Percentiles rank a stretch among this genome's conserved stretches.
Evolutionary conservation across 2,797 vertebrate species (phyloP).

Genomic region (Geotrypetes seraphini): DNA sequence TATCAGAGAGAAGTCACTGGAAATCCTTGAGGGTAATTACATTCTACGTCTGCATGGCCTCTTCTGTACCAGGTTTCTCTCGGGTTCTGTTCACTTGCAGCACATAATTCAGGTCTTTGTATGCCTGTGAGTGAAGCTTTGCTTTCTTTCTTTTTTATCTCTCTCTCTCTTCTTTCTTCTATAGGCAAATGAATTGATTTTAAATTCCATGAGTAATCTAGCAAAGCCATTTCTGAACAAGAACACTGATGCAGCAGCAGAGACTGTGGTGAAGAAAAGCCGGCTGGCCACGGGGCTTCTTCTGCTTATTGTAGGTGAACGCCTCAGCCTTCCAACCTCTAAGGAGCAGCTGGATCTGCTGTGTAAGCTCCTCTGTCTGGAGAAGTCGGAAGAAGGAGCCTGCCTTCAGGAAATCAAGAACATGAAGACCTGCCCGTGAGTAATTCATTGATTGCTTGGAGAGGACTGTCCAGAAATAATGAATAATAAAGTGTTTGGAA

Average conservation of each 20-base stretch:
- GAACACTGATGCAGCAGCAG: neutral
- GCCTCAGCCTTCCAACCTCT: rapidly evolving
- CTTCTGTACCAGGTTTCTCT: too few species aligned
- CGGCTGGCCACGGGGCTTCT: constrained; percentile 56
- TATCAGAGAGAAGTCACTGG: too few species aligned
- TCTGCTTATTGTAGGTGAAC: constrained; percentile 12
- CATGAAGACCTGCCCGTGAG: neutral
- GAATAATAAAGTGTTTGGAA: too few species aligned
- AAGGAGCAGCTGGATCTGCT: neutral
- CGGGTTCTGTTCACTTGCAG: too few species aligned
- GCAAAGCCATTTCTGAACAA: constrained; percentile 30
- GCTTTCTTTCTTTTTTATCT: neutral
- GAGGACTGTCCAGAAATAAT: too few species aligned
- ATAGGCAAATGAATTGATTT: constrained; percentile 59
- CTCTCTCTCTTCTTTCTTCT: too few species aligned
- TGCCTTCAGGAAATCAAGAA: constrained; percentile 35
- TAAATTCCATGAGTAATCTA: constrained; percentile 25
- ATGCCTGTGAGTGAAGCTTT: neutral
- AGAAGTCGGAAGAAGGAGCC: constrained; percentile 13
- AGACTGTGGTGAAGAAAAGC: constrained; percentile 16
- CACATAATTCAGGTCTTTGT: too few species aligned
- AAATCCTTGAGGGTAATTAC: too few species aligned
- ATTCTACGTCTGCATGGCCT: too few species aligned
- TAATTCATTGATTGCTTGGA: too few species aligned
- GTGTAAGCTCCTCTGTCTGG: constrained; percentile 52